These are phyloP conservation scores for Tenthredo notha DNA, from an alignment of 2,888 invertebrate species.

Conservation along the genomic window DNA sequence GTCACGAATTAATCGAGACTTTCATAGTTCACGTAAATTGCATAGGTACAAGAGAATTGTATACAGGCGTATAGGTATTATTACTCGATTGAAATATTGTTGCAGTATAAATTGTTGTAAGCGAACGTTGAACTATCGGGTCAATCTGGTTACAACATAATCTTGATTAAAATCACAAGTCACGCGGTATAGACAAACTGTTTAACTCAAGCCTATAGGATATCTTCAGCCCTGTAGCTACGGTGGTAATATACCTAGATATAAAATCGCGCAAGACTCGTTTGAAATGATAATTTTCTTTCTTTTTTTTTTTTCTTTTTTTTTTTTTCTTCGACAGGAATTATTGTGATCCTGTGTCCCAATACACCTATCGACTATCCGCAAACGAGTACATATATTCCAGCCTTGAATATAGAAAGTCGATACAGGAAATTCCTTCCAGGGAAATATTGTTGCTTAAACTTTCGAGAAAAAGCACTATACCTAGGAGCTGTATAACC, in stretches of 20 bases:
- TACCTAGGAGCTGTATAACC: not conserved
- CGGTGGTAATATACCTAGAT: not conserved
- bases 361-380: not conserved
- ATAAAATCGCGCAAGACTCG: not conserved
- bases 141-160: not conserved
- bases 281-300: not conserved
- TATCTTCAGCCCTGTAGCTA: not conserved
- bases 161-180: not conserved
- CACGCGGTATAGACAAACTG: not conserved
- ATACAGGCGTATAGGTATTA: no score
- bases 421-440: constrained; percentile 64
- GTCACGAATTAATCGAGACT: not conserved
- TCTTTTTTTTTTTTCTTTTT: not conserved
- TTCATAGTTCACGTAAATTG: not conserved
- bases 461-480: constrained; percentile 60
- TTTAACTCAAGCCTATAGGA: not conserved
- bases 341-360: constrained; percentile 3
- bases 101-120: not conserved
- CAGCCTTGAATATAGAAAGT: constrained; percentile 70
- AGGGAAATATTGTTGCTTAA: constrained; percentile 65
- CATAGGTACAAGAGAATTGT: not conserved
- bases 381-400: not conserved
- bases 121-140: not conserved
- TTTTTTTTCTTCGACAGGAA: not conserved
- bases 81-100: not conserved